Base-by-base conservation (phyloP, 2,113 vertebrate genomes). In the Etheostoma spectabile region DNA sequence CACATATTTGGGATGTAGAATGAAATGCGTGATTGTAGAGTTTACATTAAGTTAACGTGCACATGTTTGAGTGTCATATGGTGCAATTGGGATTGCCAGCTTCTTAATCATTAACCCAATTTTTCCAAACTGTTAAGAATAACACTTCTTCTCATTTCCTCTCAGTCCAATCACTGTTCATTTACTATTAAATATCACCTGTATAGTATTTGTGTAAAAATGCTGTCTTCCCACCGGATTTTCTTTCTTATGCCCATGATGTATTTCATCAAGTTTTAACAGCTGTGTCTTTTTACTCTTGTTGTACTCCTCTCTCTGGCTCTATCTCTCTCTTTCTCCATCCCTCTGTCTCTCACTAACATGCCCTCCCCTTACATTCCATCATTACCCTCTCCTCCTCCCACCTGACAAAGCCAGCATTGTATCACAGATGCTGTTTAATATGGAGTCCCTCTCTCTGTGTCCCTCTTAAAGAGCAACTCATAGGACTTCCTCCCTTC, bases 391-490 rank as follows among this genome's bases (percentile, higher is more conserved):
- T 91, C 82, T 90, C 87, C 90, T 85, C 88, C 89, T 90, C 89
- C 92, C 91, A 93, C 93, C 93, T 93, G 93, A 94, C 93, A 94
- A 94, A 93, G 93, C 89, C 82, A 61, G 85, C 92, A 90, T 94
- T 94, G 93, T 94, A 75, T 91, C 78, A 63, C 81, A 80, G 86
- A 88, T 86, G 86, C 89, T 90, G 88, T 89, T 91, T 92, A 91
- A 93, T 89, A 91, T 90, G 91, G 88, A 92, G 84, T 85, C 82
- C 83, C 68, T 76, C 82, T 91, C 86, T 77, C 75, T 77, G 70
- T 74, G 80, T 80, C 71, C 79, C 68, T 83, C 60, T 46, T 79
- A 80, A 77, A 62, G 57, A 64, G 70, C 80, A 71, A 68, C 68
- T 63, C 86, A 22, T 61, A 35, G 35, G 71, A 22, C 60, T 22